These are phyloP conservation scores for Cheracebus regulus DNA, from an alignment of 2,797 vertebrate species.

Conservation along the genomic window DNA sequence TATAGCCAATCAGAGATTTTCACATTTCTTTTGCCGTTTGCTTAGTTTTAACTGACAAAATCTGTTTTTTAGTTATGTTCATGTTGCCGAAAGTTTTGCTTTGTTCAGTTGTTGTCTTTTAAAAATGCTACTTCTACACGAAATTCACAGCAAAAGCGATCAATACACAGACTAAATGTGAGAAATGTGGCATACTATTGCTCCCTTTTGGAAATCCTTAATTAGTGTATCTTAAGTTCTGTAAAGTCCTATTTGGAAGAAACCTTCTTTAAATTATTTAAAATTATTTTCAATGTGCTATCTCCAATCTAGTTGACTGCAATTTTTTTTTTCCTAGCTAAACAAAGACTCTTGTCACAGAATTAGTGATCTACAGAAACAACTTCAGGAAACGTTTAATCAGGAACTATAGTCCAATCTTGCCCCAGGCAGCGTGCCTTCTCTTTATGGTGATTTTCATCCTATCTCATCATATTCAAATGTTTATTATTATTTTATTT, in stretches of 20 bases:
- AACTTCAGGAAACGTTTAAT: not conserved
- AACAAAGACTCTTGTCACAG: not conserved
- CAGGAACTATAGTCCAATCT: not conserved
- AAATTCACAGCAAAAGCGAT: not conserved
- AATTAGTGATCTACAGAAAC: not conserved
- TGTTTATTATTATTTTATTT: not conserved
- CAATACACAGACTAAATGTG: not conserved
- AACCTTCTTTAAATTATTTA: not conserved
- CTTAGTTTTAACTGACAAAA: not conserved
- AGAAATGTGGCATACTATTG: rapidly evolving
- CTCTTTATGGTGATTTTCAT: conserved; percentile 16
- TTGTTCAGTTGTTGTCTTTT: not conserved
- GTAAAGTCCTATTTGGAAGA: not conserved
- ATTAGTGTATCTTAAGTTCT: not conserved
- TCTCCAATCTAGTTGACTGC: not conserved
- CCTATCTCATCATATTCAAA: not conserved
- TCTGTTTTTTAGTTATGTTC: not conserved
- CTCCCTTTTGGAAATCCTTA: not conserved
- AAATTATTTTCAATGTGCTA: not conserved
- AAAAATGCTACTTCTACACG: not conserved
- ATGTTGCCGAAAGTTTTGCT: not conserved
- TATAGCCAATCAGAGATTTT: not conserved
- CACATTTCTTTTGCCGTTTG: not conserved
- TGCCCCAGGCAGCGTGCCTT: not conserved
- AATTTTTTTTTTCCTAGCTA: not conserved